phyloP scores from a whole-genome alignment of 2,797 vertebrate genomes.

The Dallia pectoralis region DNA sequence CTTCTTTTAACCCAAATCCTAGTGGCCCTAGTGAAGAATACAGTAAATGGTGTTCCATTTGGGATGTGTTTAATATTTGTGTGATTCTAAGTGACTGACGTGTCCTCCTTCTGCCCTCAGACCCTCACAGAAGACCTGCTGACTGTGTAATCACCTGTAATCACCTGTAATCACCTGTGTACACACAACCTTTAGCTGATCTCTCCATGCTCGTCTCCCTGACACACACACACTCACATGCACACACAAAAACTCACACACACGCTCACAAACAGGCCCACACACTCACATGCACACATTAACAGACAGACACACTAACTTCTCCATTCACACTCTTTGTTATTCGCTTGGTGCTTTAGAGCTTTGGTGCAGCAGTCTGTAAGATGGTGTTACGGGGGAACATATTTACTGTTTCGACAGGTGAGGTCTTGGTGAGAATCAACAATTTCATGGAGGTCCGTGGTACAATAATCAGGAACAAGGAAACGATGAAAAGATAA shows the following conservation, averaged over 20 bases:
- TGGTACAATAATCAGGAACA: slow-evolving; percentile 41
- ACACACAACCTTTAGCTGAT: too few species aligned
- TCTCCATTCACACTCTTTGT: not conserved
- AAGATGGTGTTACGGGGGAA: not conserved
- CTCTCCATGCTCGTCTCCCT: too few species aligned
- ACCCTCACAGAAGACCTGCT: not conserved
- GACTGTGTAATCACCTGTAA: not conserved
- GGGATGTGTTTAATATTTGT: not conserved
- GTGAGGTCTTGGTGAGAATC: slow-evolving; percentile 11
- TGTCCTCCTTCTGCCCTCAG: not conserved
- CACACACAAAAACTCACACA: too few species aligned
- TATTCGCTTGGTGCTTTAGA: not conserved
- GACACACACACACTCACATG: not conserved
- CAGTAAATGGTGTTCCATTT: not conserved
- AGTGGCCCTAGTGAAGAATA: not conserved
- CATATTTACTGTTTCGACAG: not conserved
- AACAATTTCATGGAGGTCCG: slow-evolving; percentile 34
- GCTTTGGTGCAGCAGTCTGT: not conserved
- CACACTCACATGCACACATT: not conserved
- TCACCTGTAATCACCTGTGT: too few species aligned
- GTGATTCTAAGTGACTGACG: not conserved
- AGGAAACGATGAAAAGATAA: slow-evolving; percentile 70
- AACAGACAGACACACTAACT: not conserved
- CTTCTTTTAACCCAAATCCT: not conserved
- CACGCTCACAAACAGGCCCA: too few species aligned